Evolutionary conservation across 1,140 invertebrate species (phyloP).

Genomic region (Steinernema khuongi): DNA sequence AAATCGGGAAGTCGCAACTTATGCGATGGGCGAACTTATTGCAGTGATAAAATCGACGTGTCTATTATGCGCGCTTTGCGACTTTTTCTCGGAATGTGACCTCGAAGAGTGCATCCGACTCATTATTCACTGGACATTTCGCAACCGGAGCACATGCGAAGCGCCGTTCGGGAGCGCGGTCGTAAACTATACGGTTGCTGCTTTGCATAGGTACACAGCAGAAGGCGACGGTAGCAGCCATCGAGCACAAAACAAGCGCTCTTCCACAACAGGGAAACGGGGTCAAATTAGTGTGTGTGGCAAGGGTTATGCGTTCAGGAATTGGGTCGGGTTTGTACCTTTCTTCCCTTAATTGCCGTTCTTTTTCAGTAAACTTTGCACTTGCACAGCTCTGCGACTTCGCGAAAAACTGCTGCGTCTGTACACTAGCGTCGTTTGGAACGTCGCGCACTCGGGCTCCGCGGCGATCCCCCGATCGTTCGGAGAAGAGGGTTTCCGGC

Average conservation of each 20-base stretch:
- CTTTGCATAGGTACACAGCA: no score
- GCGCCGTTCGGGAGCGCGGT: no score
- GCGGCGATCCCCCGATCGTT: neutral
- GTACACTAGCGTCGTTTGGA: neutral
- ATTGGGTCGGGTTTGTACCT: neutral
- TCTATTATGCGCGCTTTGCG: neutral
- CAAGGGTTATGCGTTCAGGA: neutral
- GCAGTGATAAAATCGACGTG: neutral
- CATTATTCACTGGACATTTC: neutral
- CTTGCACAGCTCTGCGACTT: neutral
- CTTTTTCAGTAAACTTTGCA: neutral
- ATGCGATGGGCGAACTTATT: neutral
- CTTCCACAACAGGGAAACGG: neutral
- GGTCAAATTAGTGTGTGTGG: slow-evolving; percentile 8
- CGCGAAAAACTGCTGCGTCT: neutral
- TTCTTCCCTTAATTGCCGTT: no score
- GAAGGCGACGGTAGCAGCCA: neutral
- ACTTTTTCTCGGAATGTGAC: neutral
- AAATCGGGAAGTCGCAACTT: slow-evolving; percentile 3
- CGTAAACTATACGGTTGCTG: neutral
- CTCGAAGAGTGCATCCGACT: neutral
- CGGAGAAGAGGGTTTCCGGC: neutral
- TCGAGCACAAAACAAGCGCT: no score
- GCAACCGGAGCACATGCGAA: no score
- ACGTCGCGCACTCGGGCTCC: neutral